Evolutionary conservation across 2,888 invertebrate species (phyloP).

Genomic region (Gryllus longicercus): DNA sequence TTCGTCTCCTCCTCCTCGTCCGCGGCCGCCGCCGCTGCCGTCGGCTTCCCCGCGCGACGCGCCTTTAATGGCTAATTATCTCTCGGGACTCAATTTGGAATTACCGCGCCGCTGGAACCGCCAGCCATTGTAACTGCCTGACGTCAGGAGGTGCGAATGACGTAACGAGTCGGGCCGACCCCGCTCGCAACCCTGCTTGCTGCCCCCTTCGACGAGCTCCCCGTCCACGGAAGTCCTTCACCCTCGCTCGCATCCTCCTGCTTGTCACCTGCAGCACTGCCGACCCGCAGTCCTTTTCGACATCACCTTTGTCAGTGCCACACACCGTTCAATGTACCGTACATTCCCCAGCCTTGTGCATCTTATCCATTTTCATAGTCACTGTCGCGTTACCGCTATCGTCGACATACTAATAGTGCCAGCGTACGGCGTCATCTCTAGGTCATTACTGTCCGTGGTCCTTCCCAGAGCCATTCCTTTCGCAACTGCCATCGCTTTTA

Average conservation of each 20-base stretch:
- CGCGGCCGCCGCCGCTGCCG: background rate
- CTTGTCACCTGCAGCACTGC: no score
- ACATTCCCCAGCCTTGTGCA: no score
- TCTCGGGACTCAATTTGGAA: constrained; percentile 2
- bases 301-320: no score
- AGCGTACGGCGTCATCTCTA: no score
- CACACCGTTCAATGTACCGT: no score
- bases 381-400: no score
- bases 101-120: background rate
- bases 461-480: no score
- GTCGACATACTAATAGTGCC: no score
- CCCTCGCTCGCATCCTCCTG: background rate
- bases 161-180: background rate
- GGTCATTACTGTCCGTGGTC: no score
- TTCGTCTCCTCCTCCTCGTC: background rate
- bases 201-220: background rate
- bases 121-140: background rate
- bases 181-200: background rate
- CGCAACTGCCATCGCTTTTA: no score
- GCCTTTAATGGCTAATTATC: constrained; percentile 7
- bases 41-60: background rate
- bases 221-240: background rate
- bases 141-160: constrained; percentile 17
- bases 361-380: no score
- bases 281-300: no score